Percentiles rank a stretch among this genome's conserved stretches.
Evolutionary conservation across 2,113 vertebrate genomes (phyloP).

Genomic region (Lophura nycthemera): DNA sequence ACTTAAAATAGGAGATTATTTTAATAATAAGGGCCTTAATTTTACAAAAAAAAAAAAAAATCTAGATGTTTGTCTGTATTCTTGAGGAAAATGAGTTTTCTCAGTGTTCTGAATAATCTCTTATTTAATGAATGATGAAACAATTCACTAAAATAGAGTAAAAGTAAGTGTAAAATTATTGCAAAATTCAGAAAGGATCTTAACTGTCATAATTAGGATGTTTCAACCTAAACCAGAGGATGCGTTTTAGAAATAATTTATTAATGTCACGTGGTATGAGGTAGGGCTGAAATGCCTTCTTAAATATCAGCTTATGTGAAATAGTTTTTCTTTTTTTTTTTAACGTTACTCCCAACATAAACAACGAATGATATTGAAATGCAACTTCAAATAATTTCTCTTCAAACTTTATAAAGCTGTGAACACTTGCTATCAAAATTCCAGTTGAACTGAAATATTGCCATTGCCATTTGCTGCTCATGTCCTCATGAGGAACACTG

Average conservation of each 20-base stretch:
- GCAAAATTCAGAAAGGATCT: not conserved
- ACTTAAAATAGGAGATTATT: not conserved
- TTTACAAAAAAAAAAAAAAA: not conserved
- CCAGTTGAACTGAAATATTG: constrained; percentile 1
- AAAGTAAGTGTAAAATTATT: not conserved
- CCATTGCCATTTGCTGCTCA: constrained; percentile 13
- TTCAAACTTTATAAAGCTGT: not conserved
- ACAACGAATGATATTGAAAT: constrained; percentile 19
- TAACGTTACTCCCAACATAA: constrained; percentile 52
- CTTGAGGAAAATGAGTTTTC: not conserved
- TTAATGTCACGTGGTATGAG: not conserved
- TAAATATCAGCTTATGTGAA: constrained; percentile 6
- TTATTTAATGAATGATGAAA: not conserved
- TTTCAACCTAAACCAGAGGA: not conserved
- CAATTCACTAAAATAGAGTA: not conserved
- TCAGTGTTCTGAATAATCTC: not conserved
- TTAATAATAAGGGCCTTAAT: not conserved
- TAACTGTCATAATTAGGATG: not conserved
- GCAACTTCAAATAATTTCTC: constrained; percentile 17
- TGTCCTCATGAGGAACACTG: not conserved
- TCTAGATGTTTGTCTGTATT: not conserved
- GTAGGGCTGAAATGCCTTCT: not conserved
- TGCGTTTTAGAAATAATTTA: not conserved
- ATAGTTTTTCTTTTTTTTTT: not conserved
- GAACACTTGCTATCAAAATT: not conserved